phyloP scores from a whole-genome alignment of 2,888 invertebrate genomes.

The Caenorhabditis doughertyi region DNA sequence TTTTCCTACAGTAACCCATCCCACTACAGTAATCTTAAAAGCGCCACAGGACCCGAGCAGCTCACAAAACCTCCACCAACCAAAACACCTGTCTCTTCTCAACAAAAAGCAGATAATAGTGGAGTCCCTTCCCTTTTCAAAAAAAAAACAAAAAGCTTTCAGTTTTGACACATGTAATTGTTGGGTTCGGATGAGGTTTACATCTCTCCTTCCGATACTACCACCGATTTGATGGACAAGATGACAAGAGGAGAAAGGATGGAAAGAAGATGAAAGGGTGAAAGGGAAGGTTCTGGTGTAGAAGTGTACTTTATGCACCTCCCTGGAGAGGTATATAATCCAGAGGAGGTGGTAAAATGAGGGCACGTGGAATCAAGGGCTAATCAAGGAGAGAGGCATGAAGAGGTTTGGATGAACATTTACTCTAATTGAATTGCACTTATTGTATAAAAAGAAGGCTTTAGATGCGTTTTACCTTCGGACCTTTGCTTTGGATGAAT shows the following conservation, averaged over 20 bases:
- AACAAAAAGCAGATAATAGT: neutral
- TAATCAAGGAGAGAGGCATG: slow-evolving; percentile 39
- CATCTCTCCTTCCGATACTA: neutral
- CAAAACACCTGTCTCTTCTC: neutral
- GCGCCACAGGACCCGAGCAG: no score
- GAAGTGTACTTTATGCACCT: slow-evolving; percentile 17
- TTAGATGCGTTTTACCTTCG: no score
- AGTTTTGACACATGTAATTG: slow-evolving; percentile 42
- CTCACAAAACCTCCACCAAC: no score
- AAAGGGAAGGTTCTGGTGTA: neutral
- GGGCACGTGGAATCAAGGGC: no score
- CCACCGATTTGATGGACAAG: slow-evolving; percentile 10
- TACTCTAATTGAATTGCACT: no score
- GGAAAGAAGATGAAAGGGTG: neutral
- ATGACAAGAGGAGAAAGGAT: neutral
- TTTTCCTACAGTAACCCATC: no score
- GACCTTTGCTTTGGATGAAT: no score
- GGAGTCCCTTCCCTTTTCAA: neutral
- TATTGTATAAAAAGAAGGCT: no score
- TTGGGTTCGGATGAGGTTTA: no score
- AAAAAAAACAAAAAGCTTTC: neutral
- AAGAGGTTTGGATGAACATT: no score
- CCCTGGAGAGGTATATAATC: slow-evolving; percentile 30
- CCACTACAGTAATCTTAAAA: no score
- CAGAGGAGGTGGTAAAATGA: neutral